Evolutionary conservation across 2,797 vertebrate genomes (phyloP).

Genomic region (Crocodylus rhombifer): DNA sequence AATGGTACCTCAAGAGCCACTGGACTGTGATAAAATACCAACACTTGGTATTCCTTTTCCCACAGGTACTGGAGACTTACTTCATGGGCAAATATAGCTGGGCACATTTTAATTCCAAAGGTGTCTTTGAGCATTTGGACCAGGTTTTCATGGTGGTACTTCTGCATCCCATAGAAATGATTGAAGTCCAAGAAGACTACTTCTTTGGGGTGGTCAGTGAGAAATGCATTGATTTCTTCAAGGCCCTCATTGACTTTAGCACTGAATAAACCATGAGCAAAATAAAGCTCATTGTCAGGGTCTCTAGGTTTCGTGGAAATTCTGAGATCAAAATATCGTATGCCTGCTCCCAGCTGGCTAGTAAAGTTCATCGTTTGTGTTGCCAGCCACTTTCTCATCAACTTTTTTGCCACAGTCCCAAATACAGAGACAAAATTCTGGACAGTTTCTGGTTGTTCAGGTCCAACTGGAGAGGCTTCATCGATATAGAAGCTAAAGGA

Average conservation of each 20-base stretch:
- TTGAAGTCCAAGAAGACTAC: constrained; percentile 98
- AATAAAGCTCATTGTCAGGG: constrained; percentile 96
- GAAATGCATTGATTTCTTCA: constrained; percentile 94
- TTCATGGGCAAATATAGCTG: constrained; percentile 96
- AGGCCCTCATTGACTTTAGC: constrained; percentile 97
- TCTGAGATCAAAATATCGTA: constrained; percentile 97
- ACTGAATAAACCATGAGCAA: constrained; percentile 98
- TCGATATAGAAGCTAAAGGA: constrained; percentile 99
- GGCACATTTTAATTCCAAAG: constrained; percentile 96
- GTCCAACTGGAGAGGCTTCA: constrained; percentile 95
- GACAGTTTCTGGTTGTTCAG: constrained; percentile 96
- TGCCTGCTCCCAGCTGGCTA: constrained; percentile 93
- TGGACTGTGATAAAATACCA: constrained; percentile 97
- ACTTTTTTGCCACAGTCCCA: constrained; percentile 97
- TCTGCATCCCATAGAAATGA: constrained; percentile 98
- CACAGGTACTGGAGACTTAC: constrained; percentile 96
- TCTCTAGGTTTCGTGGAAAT: constrained; percentile 98
- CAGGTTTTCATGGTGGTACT: constrained; percentile 96
- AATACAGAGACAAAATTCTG: constrained; percentile 99
- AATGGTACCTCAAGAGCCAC: constrained; percentile 96
- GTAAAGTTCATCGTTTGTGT: constrained; percentile 98
- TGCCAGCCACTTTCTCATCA: constrained; percentile 98
- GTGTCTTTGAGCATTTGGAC: constrained; percentile 95
- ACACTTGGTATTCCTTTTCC: constrained; percentile 96
- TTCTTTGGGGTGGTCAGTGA: constrained; percentile 90